A percentile compares a stretch with the other conserved stretches of the same genome.
phyloP scores from a whole-genome alignment of 1,140 invertebrate species.

The Trinorchestia longiramus region DNA sequence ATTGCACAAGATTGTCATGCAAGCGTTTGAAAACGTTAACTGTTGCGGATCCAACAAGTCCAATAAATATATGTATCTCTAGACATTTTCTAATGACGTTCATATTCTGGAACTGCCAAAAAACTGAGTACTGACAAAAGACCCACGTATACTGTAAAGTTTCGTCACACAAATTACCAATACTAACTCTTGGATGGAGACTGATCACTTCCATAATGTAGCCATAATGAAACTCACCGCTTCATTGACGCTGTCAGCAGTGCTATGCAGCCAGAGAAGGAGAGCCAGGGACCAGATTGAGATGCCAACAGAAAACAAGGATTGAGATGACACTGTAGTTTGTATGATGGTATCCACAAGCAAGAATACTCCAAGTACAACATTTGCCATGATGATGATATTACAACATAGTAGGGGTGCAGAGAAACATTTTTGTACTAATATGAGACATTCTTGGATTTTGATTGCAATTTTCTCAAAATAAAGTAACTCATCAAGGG shows the following conservation, averaged over 20 bases:
- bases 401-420: neutral
- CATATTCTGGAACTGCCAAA: too few species aligned
- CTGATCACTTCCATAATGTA: too few species aligned
- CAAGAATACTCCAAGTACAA: neutral
- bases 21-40: too few species aligned
- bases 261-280: neutral
- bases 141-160: too few species aligned
- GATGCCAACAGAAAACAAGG: neutral
- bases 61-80: too few species aligned
- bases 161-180: too few species aligned
- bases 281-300: neutral
- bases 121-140: too few species aligned
- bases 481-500: neutral
- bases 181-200: too few species aligned
- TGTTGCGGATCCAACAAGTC: too few species aligned
- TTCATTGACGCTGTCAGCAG: neutral
- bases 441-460: neutral
- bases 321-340: neutral
- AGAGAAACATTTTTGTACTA: neutral
- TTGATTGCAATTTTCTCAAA: neutral
- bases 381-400: slow-evolving; percentile 9
- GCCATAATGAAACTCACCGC: too few species aligned
- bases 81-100: too few species aligned
- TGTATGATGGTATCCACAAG: neutral
- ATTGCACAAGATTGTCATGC: too few species aligned